Percentiles rank a stretch among this genome's conserved stretches.
phyloP scores from a whole-genome alignment of 2,113 vertebrate genomes.

The Brachypodius melanocephalos region DNA sequence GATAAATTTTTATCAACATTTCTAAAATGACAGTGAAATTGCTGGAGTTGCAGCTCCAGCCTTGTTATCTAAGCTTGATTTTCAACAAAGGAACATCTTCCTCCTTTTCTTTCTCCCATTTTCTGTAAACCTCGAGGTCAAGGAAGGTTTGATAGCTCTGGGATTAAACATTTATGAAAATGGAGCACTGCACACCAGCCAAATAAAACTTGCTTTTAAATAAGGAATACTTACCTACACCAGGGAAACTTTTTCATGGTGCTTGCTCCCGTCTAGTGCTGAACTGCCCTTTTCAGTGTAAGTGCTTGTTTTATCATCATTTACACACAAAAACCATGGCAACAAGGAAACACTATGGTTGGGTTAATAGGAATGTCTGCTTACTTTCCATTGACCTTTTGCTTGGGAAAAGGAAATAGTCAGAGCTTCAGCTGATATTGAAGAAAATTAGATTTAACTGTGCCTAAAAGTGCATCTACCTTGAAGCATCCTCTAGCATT shows the following conservation, averaged over 20 bases:
- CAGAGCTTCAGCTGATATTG: neutral
- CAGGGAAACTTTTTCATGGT: neutral
- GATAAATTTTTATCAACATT: neutral
- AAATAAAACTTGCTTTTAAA: slow-evolving; percentile 32
- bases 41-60: neutral
- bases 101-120: neutral
- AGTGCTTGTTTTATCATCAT: neutral
- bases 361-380: neutral
- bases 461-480: neutral
- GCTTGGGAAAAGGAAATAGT: neutral
- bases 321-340: neutral
- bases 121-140: neutral
- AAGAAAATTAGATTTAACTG: neutral
- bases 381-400: neutral
- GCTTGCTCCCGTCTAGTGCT: neutral
- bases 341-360: neutral
- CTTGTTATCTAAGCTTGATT: neutral
- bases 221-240: slow-evolving; percentile 19
- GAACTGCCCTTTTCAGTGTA: neutral
- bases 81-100: neutral
- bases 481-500: neutral
- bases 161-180: slow-evolving; percentile 27
- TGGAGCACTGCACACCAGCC: neutral
- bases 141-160: neutral
- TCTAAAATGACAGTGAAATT: neutral